Evolutionary conservation across 2,797 vertebrate genomes (phyloP).

Genomic region (Gadopsis bispinosus): DNA sequence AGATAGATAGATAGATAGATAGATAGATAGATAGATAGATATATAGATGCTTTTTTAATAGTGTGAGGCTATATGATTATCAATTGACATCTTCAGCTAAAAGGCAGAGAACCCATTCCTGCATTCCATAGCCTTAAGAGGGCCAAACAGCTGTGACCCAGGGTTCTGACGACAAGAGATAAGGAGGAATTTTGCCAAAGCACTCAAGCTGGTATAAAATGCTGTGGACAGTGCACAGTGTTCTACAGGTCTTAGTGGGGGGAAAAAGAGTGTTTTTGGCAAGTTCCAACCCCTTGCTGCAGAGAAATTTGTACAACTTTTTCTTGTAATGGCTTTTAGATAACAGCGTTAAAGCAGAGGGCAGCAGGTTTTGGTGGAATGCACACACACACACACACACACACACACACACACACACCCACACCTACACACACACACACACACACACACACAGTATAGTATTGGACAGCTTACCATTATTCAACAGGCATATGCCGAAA

Average conservation of each 20-base stretch:
- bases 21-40: background rate
- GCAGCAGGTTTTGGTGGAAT: slow-evolving; percentile 4
- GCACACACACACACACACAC: background rate
- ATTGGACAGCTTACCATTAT: background rate
- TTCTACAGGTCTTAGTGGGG: slow-evolving; percentile 33
- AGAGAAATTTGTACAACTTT: slow-evolving; percentile 19
- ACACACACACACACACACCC: too few relatives aligned
- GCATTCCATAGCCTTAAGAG: slow-evolving; percentile 20
- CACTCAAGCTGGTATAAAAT: slow-evolving; percentile 36
- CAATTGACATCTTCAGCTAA: slow-evolving; percentile 3
- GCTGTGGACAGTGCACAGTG: slow-evolving; percentile 35
- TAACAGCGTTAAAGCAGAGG: slow-evolving; percentile 25
- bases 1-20: background rate
- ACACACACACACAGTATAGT: background rate
- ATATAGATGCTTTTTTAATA: background rate
- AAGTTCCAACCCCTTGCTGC: slow-evolving; percentile 17
- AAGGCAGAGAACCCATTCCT: slow-evolving; percentile 11
- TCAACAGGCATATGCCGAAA: background rate
- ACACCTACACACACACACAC: background rate
- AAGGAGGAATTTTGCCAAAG: slow-evolving; percentile 46
- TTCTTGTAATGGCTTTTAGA: slow-evolving; percentile 44
- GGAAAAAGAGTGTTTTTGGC: slow-evolving; percentile 31
- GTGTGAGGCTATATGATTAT: background rate
- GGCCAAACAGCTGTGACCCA: slow-evolving; percentile 23
- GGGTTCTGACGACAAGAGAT: slow-evolving; percentile 54